These are phyloP conservation scores for Falco biarmicus DNA, from an alignment of 2,797 vertebrate species.

Conservation along the genomic window DNA sequence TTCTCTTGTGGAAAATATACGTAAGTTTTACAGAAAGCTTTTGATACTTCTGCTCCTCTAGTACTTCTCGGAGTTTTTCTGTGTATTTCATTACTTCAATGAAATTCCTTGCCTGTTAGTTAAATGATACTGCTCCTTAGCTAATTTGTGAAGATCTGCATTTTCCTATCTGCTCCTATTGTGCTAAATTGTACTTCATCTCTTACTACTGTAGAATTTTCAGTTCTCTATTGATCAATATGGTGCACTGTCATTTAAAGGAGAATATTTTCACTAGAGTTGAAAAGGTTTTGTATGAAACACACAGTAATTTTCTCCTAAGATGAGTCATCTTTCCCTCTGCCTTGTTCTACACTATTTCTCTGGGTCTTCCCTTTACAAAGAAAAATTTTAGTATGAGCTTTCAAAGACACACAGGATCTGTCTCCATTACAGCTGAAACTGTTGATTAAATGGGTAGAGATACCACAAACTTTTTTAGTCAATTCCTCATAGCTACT, in stretches of 20 bases:
- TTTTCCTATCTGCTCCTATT: conserved; percentile 58
- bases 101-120: conserved; percentile 17
- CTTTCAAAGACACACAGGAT: background rate
- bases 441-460: background rate
- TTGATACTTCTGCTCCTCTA: background rate
- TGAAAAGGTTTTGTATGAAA: conserved; percentile 17
- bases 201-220: background rate
- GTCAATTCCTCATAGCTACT: background rate
- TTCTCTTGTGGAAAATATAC: background rate
- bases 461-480: background rate
- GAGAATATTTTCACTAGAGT: background rate
- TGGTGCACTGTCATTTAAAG: background rate
- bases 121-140: conserved; percentile 48
- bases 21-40: background rate
- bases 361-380: background rate
- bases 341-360: background rate
- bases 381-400: background rate
- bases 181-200: conserved; percentile 14
- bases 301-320: conserved; percentile 7
- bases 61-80: conserved; percentile 47
- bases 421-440: background rate
- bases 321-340: background rate
- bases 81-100: conserved; percentile 43
- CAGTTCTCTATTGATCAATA: conserved; percentile 10
- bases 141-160: conserved; percentile 50